These are phyloP conservation scores for Drosophila eohydei DNA, from an alignment of 2,888 invertebrate species.

Conservation along the genomic window DNA sequence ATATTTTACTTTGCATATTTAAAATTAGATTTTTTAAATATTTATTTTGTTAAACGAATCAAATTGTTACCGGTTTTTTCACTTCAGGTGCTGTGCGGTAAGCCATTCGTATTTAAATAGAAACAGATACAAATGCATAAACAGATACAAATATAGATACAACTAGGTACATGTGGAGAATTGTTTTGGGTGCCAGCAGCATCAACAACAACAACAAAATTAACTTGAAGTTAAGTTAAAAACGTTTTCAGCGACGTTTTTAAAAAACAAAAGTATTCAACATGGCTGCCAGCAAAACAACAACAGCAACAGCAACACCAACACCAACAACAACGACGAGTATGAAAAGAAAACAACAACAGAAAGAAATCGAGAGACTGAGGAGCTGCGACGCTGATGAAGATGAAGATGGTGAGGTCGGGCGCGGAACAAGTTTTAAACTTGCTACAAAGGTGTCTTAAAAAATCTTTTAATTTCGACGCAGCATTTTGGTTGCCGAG, in stretches of 20 bases:
- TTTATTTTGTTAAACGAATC: constrained; percentile 28
- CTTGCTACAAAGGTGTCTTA: constrained; percentile 81
- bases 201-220: constrained; percentile 37
- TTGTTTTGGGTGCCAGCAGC: constrained; percentile 28
- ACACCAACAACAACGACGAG: constrained; percentile 50
- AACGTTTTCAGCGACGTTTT: constrained; percentile 53
- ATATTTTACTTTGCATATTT: constrained; percentile 15
- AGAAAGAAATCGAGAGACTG: constrained; percentile 5
- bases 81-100: neutral
- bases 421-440: constrained; percentile 78
- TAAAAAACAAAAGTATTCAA: constrained; percentile 81
- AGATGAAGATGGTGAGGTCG: constrained; percentile 66
- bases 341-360: constrained; percentile 45
- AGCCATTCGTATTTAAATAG: constrained; percentile 33
- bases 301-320: constrained; percentile 20
- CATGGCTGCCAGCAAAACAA: constrained; percentile 75
- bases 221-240: constrained; percentile 61
- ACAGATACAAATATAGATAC: constrained; percentile 3
- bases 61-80: constrained; percentile 39
- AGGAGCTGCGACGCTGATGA: constrained; percentile 43
- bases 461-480: constrained; percentile 82
- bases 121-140: constrained; percentile 15
- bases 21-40: constrained; percentile 14
- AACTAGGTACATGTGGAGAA: constrained; percentile 19
- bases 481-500: constrained; percentile 37